Base-by-base conservation (phyloP, 2,888 invertebrate species). In the Dione juno region DNA sequence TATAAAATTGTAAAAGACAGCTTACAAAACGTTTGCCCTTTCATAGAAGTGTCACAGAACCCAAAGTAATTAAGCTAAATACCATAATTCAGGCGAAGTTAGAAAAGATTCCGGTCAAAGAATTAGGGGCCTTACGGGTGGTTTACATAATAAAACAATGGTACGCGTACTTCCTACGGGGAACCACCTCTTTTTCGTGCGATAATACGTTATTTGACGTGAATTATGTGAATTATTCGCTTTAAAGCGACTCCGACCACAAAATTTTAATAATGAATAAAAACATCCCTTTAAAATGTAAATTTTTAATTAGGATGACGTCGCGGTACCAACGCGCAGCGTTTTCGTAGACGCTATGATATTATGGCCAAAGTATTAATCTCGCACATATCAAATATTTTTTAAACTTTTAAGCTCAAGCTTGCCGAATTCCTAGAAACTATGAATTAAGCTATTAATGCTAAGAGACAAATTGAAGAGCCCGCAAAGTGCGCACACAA, bases 241-340 rank as follows among this genome's bases (percentile, higher is more conserved):
- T 82, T 81, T 83, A 85, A 85, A 87, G 82, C 85, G 85, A 86
- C 84, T 83, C 80, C 79, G 78, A 81, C 90, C 89, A 85, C 89
- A 77, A 86, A 89, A 92, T 90, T 90, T 91, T 91, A 90, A 91
- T 91, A 91, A 90, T 90, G 83, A 88, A 91, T 90, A 88, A 86
- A 90, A 88, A 87, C 87, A 87, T 85, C 87, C 89, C 90, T 88
- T 88, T 88, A 87, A 87, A 89, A 90, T 90, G 89, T 90, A 87
- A 90, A 92, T 92, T 90, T 92, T 89, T 92, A 90, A 92, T 92
- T 87, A 89, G 85, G 81, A 83, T 79, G 72, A 78, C 80, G 80
- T 71, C 77, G 76, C 72, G 74, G 77, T 70, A 68, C 65, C 66
- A 67, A 28, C 64, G 69, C 67, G 64, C 75, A 63, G 66, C 67